These are phyloP conservation scores for Dascyllus trimaculatus DNA, from an alignment of 2,113 vertebrate genomes.

Conservation along the genomic window DNA sequence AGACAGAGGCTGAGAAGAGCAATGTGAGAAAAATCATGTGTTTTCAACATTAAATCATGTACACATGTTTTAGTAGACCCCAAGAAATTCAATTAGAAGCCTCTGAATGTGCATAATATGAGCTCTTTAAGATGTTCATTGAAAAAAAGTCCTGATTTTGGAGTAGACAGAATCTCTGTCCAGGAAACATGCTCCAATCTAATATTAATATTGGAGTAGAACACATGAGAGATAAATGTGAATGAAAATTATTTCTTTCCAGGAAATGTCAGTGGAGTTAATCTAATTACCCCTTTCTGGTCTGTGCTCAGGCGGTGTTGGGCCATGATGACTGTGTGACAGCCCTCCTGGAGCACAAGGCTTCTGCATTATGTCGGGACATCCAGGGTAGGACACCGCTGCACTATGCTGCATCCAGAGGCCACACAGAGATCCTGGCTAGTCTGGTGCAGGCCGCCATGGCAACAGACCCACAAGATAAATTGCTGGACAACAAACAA, in stretches of 20 bases:
- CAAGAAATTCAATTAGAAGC: too few relatives aligned
- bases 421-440: slow-evolving; percentile 89
- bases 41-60: too few relatives aligned
- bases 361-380: slow-evolving; percentile 94
- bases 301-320: slow-evolving; percentile 86
- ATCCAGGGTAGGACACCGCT: slow-evolving; percentile 92
- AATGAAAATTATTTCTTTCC: not conserved
- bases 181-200: not conserved
- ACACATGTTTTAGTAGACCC: too few relatives aligned
- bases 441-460: slow-evolving; percentile 90
- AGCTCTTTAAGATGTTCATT: too few relatives aligned
- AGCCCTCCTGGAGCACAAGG: slow-evolving; percentile 94
- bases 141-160: not conserved
- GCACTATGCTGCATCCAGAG: slow-evolving; percentile 94
- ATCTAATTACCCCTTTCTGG: slow-evolving; percentile 10
- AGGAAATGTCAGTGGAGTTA: not conserved
- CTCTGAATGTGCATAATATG: too few relatives aligned
- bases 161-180: not conserved
- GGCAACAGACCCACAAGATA: slow-evolving; percentile 91
- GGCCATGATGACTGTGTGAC: slow-evolving; percentile 94
- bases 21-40: too few relatives aligned
- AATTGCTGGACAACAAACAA: slow-evolving; percentile 93
- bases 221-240: not conserved
- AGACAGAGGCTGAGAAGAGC: too few relatives aligned
- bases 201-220: not conserved